Percentiles rank a stretch among this genome's conserved stretches.
Evolutionary conservation across 1,140 invertebrate species (phyloP).

Genomic region (Drosophila melanogaster): Release_6_plus_ISO1_MT NT_033779.5:7401501-7402000

Average conservation of each 20-base stretch:
- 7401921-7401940: conserved; percentile 38
- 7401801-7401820: too few species aligned
- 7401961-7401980: conserved; percentile 24
- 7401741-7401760: not conserved
- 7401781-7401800: too few species aligned
- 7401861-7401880: not conserved
- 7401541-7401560: conserved; percentile 51
- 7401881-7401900: not conserved
- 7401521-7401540: conserved; percentile 31
- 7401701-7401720: not conserved
- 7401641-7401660: conserved; percentile 3
- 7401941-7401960: conserved; percentile 29
- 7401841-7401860: not conserved
- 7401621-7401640: conserved; percentile 22
- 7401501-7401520: not conserved
- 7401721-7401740: conserved; percentile 5
- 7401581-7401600: conserved; percentile 27
- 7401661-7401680: conserved; percentile 31
- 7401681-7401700: conserved; percentile 10
- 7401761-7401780: not conserved
- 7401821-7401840: too few species aligned
- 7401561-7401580: conserved; percentile 19
- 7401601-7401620: conserved; percentile 23
- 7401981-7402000: conserved; percentile 24
- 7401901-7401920: conserved; percentile 4